These are phyloP conservation scores for Caradrina kadenii DNA, from an alignment of 2,888 invertebrate genomes.

Conservation along the genomic window DNA sequence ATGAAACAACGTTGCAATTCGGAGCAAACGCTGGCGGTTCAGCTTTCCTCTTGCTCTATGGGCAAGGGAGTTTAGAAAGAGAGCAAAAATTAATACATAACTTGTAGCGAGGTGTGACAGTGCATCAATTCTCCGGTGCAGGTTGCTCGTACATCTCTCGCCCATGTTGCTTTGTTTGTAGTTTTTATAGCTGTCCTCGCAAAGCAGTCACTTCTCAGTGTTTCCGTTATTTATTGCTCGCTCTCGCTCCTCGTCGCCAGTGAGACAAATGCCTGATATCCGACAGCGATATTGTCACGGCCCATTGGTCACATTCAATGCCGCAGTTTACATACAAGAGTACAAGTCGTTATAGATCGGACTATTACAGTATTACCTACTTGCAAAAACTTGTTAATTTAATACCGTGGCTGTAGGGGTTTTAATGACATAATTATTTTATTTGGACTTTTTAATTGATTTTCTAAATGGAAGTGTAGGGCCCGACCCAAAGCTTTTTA, in stretches of 20 bases:
- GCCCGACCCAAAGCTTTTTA: background rate
- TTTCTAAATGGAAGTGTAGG: background rate
- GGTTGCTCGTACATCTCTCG: slow-evolving; percentile 36
- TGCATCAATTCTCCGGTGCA: slow-evolving; percentile 26
- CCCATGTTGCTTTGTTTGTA: slow-evolving; percentile 20
- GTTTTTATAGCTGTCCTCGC: slow-evolving; percentile 28
- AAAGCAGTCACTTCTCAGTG: slow-evolving; percentile 25
- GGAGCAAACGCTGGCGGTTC: slow-evolving; percentile 18
- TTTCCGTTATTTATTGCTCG: slow-evolving; percentile 26
- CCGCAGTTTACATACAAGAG: slow-evolving; percentile 60
- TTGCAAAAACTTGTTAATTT: slow-evolving; percentile 38
- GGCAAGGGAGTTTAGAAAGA: slow-evolving; percentile 1
- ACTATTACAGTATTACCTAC: slow-evolving; percentile 39
- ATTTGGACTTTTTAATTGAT: background rate
- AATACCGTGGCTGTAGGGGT: background rate
- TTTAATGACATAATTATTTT: slow-evolving; percentile 16
- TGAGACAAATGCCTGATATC: slow-evolving; percentile 55
- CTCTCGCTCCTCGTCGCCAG: slow-evolving; percentile 33
- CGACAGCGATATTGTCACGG: slow-evolving; percentile 72
- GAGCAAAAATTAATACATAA: slow-evolving; percentile 20
- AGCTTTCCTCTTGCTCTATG: slow-evolving; percentile 8
- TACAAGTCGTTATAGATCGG: slow-evolving; percentile 36
- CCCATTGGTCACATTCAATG: slow-evolving; percentile 81
- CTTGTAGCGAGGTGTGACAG: slow-evolving; percentile 35
- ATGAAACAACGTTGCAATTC: slow-evolving; percentile 6